phyloP scores from a whole-genome alignment of 2,797 vertebrate species.

The Siniperca obscura region DNA sequence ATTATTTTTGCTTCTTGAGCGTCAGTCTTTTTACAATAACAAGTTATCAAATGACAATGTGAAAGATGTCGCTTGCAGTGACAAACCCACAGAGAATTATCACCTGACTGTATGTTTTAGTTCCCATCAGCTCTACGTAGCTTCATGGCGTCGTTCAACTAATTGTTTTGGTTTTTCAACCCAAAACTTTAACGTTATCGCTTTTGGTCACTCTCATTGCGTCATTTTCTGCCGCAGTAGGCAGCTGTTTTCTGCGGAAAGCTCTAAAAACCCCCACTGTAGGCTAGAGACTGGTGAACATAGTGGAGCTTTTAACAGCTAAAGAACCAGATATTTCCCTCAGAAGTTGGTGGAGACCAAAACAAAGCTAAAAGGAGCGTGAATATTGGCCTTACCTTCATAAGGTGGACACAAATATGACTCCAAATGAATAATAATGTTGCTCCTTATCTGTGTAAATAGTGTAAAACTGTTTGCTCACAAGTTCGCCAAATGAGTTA shows the following conservation, averaged over 20 bases:
- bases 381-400: background rate
- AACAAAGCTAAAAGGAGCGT: background rate
- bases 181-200: background rate
- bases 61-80: background rate
- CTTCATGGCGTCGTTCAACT: background rate
- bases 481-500: background rate
- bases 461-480: background rate
- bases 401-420: background rate
- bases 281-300: background rate
- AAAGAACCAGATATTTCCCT: background rate
- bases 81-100: background rate
- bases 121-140: background rate
- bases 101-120: background rate
- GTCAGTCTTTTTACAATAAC: too few species aligned
- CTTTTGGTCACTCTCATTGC: background rate
- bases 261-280: background rate
- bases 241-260: background rate
- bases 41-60: background rate
- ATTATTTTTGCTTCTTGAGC: background rate
- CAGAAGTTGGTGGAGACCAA: conserved; percentile 1
- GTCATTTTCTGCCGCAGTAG: background rate
- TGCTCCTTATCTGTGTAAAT: background rate
- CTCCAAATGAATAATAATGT: background rate
- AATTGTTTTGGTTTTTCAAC: background rate
- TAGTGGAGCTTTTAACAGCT: background rate